A percentile compares a stretch with the other conserved stretches of the same genome.
phyloP scores from a whole-genome alignment of 1,140 invertebrate genomes.

The Scaptodrosophila lebanonensis region DNA sequence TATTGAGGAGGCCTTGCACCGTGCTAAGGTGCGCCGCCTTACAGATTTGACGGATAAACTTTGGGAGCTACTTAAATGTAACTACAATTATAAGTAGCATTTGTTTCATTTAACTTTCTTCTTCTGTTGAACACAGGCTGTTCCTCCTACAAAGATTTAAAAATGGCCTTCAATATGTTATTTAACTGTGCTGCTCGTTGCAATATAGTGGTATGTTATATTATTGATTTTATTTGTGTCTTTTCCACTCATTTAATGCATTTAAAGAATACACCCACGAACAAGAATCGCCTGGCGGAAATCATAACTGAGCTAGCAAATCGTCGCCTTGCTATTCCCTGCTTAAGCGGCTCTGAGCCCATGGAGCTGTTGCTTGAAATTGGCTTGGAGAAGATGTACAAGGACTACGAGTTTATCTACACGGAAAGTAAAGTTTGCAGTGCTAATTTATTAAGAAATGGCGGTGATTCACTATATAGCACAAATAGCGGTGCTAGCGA shows the following conservation, averaged over 20 bases:
- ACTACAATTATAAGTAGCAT: background rate
- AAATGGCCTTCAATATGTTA: constrained; percentile 59
- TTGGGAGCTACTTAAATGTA: constrained; percentile 68
- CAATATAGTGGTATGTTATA: constrained; percentile 64
- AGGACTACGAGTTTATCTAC: constrained; percentile 75
- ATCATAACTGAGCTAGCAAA: constrained; percentile 70
- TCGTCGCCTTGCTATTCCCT: constrained; percentile 67
- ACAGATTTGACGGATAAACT: constrained; percentile 72
- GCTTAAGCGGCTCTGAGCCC: constrained; percentile 65
- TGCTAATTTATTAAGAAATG: constrained; percentile 41
- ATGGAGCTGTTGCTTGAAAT: constrained; percentile 74
- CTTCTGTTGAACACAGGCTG: constrained; percentile 33
- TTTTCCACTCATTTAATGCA: background rate
- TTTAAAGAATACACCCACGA: constrained; percentile 67
- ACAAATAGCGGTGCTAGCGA: background rate
- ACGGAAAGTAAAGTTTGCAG: constrained; percentile 71
- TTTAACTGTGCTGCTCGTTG: constrained; percentile 70
- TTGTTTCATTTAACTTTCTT: background rate
- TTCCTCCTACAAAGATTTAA: constrained; percentile 63
- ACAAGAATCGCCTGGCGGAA: constrained; percentile 71
- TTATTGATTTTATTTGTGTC: background rate
- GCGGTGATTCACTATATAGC: constrained; percentile 1
- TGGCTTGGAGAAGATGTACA: constrained; percentile 68
- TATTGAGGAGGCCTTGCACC: constrained; percentile 61
- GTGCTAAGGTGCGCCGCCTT: constrained; percentile 39